phyloP scores from a whole-genome alignment of 2,797 vertebrate species.

The Catamblyrhynchus diadema region DNA sequence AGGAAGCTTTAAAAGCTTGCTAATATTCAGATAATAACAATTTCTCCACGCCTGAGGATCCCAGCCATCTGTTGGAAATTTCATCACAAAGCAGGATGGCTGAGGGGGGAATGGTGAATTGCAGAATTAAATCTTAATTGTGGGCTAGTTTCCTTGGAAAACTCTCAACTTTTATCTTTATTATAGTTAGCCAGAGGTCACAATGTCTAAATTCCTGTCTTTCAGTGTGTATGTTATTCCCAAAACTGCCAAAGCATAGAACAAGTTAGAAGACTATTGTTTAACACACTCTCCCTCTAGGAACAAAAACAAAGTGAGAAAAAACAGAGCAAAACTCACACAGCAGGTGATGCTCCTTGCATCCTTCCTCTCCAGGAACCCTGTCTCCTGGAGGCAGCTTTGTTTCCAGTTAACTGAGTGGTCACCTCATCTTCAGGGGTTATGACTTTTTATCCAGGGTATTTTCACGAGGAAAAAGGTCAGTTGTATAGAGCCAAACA shows the following conservation, averaged over 20 bases:
- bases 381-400: background rate
- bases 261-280: background rate
- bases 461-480: background rate
- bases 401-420: background rate
- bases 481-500: background rate
- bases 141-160: background rate
- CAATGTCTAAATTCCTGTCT: background rate
- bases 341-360: conserved; percentile 16
- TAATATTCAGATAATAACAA: background rate
- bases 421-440: background rate
- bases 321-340: background rate
- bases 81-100: background rate
- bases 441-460: background rate
- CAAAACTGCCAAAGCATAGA: background rate
- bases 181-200: background rate
- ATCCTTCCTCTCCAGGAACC: conserved; percentile 14
- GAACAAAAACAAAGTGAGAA: conserved; percentile 19
- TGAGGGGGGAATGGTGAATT: background rate
- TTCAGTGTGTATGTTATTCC: background rate
- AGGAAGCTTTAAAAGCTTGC: background rate
- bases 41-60: background rate
- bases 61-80: background rate
- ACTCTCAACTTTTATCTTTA: background rate
- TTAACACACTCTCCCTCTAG: background rate
- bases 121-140: conserved; percentile 11